Evolutionary conservation across 2,888 invertebrate genomes (phyloP).

Genomic region (Cephus rjabovi): DNA sequence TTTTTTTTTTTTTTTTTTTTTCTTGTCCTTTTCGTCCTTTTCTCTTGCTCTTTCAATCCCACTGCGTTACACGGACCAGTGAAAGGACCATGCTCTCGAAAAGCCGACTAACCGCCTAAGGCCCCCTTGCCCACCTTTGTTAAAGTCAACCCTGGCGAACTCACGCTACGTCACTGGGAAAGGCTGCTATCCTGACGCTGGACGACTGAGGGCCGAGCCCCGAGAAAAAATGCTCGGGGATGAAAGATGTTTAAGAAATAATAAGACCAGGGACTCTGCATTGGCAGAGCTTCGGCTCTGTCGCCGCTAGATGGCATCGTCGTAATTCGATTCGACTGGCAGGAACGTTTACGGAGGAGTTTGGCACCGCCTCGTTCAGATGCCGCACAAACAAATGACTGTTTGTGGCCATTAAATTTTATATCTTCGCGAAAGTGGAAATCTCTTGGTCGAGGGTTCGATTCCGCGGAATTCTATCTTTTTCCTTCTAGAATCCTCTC

Average conservation of each 20-base stretch:
- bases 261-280: neutral
- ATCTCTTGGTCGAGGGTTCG: neutral
- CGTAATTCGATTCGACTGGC: neutral
- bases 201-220: neutral
- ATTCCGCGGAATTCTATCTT: neutral
- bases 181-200: neutral
- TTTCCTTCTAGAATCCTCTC: neutral
- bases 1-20: too few relatives aligned
- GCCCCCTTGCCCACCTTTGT: neutral
- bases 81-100: neutral
- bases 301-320: neutral
- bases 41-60: neutral
- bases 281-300: neutral
- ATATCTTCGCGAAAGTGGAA: neutral
- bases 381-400: neutral
- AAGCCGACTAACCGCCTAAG: neutral
- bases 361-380: neutral
- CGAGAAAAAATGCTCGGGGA: neutral
- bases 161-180: neutral
- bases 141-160: neutral
- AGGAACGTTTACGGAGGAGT: neutral
- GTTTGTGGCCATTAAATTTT: slow-evolving; percentile 2
- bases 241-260: neutral
- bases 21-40: neutral
- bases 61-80: neutral